Evolutionary conservation across 2,113 vertebrate species (phyloP).

Genomic region (Zapus hudsonius): DNA sequence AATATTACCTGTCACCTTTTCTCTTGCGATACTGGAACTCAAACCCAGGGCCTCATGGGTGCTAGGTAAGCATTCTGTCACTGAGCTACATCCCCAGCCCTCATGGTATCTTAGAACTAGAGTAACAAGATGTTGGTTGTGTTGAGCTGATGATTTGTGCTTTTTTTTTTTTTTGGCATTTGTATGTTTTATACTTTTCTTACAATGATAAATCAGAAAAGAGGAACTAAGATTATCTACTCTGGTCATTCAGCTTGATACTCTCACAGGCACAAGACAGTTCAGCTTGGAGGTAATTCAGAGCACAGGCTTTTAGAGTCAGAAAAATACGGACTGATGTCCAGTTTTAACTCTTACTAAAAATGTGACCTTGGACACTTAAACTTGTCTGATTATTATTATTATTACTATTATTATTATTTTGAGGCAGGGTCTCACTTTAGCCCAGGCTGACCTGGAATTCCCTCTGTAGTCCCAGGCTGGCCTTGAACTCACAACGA

Average conservation of each 20-base stretch:
- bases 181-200: background rate
- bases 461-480: no score
- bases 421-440: no score
- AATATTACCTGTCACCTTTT: background rate
- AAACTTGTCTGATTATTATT: background rate
- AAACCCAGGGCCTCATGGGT: background rate
- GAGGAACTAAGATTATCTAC: background rate
- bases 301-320: slow-evolving; percentile 21
- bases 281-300: slow-evolving; percentile 19
- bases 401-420: no score
- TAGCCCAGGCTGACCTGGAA: no score
- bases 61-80: background rate
- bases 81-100: background rate
- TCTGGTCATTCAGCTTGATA: background rate
- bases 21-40: background rate
- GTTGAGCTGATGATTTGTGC: background rate
- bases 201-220: background rate
- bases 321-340: slow-evolving; percentile 27
- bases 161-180: background rate
- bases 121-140: background rate
- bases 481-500: no score
- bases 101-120: background rate
- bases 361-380: background rate
- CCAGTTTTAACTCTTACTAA: slow-evolving; percentile 6
- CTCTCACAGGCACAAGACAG: slow-evolving; percentile 3